phyloP scores from a whole-genome alignment of 2,888 invertebrate genomes.

The Diabrotica balteata region DNA sequence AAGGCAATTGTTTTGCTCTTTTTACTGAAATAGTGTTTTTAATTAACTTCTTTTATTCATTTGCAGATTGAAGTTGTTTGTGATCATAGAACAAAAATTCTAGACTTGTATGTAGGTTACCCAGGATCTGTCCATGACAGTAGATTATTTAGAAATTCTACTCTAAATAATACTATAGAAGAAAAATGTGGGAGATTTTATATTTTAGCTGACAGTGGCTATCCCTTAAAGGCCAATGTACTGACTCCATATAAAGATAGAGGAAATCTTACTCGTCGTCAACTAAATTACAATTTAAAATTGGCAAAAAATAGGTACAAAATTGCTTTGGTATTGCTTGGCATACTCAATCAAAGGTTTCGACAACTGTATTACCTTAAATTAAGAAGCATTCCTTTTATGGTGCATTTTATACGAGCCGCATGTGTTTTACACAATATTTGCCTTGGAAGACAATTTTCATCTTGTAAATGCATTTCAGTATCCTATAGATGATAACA shows the following conservation, averaged over 20 bases:
- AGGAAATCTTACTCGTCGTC: constrained; percentile 23
- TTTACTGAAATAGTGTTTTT: neutral
- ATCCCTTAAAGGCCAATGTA: constrained; percentile 34
- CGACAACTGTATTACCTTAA: constrained; percentile 20
- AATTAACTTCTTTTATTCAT: neutral
- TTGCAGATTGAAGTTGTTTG: constrained; percentile 38
- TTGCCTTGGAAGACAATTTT: constrained; percentile 4
- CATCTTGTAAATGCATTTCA: no score
- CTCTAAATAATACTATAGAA: constrained; percentile 18
- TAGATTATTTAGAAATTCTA: constrained; percentile 29
- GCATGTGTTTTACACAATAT: constrained; percentile 23
- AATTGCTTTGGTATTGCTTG: neutral
- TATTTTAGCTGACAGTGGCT: constrained; percentile 40
- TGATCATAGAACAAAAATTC: constrained; percentile 36
- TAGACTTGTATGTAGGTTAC: constrained; percentile 40
- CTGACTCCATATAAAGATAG: constrained; percentile 38
- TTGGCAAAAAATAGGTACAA: constrained; percentile 2
- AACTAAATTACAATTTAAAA: constrained; percentile 5
- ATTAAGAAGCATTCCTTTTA: constrained; percentile 11
- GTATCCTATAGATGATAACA: no score
- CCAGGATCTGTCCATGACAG: constrained; percentile 43
- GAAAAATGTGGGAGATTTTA: constrained; percentile 36
- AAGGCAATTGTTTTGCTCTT: neutral
- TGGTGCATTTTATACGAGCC: constrained; percentile 17
- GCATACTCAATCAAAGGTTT: constrained; percentile 20